Percentiles rank a stretch among this genome's conserved stretches.
Conservation (phyloP, 2,797 vertebrate species). For the Hafferia zeledoni region DNA sequence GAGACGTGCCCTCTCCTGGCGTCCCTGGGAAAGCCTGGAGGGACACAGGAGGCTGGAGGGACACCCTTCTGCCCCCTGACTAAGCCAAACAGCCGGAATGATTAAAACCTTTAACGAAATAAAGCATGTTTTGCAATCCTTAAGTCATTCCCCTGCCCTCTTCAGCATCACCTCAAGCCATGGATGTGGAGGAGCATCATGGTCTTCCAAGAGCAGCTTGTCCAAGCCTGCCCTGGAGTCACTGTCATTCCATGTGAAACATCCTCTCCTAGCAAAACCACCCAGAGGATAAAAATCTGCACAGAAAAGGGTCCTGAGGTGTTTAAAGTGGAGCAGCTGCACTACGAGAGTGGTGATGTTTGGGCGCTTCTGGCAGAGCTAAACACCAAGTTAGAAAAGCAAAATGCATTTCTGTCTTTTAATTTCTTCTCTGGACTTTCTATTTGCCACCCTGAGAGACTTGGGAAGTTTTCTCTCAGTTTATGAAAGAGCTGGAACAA, state of each 20-base stretch:
- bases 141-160: neutral
- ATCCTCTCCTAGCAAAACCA: neutral
- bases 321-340: neutral
- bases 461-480: neutral
- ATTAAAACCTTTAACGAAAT: neutral
- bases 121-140: neutral
- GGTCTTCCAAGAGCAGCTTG: neutral
- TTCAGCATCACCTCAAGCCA: neutral
- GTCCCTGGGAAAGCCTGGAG: neutral
- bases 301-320: neutral
- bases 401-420: neutral
- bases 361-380: neutral
- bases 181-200: neutral
- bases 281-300: neutral
- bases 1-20: conserved; percentile 70
- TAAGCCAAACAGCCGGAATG: neutral
- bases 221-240: neutral
- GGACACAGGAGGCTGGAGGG: neutral
- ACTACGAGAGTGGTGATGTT: neutral
- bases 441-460: neutral
- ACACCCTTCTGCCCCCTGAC: too few relatives aligned
- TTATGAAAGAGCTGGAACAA: neutral
- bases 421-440: neutral
- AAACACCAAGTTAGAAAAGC: neutral
- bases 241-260: neutral